phyloP scores from a whole-genome alignment of 1,140 invertebrate genomes.

The Caerostris darwini region DNA sequence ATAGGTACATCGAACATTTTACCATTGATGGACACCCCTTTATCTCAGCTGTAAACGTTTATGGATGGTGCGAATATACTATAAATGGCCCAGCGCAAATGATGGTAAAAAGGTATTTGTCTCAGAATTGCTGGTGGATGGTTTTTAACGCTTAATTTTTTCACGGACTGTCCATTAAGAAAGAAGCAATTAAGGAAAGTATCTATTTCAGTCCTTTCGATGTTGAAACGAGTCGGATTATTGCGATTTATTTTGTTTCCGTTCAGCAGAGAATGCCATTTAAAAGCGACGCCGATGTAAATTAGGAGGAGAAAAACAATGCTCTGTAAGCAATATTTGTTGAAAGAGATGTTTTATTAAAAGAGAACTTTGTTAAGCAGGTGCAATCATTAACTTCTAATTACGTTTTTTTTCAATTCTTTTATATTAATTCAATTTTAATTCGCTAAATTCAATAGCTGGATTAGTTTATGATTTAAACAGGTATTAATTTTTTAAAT shows the following conservation, averaged over 20 bases:
- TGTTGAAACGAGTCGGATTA: conserved; percentile 18
- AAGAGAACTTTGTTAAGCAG: no score
- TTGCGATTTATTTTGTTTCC: conserved; percentile 28
- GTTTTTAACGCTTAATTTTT: conserved; percentile 28
- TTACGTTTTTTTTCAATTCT: no score
- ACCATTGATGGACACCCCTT: no score
- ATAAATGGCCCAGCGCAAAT: background rate
- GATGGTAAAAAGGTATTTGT: conserved; percentile 44
- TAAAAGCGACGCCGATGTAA: background rate
- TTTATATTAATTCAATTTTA: no score
- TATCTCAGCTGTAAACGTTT: conserved; percentile 75
- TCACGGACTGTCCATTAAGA: background rate
- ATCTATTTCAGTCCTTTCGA: conserved; percentile 18
- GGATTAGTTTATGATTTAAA: no score
- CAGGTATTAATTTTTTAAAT: no score
- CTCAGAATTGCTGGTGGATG: conserved; percentile 9
- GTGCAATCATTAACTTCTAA: no score
- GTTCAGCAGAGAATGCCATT: background rate
- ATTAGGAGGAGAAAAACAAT: background rate
- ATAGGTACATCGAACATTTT: no score
- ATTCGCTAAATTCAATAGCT: no score
- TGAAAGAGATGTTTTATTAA: no score
- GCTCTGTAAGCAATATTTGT: background rate
- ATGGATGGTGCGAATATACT: conserved; percentile 48
- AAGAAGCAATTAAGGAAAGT: background rate